Evolutionary conservation across 2,113 vertebrate species (phyloP), one percentile per base, ranked within the genome.

Genomic region (Prionailurus viverrinus): DNA sequence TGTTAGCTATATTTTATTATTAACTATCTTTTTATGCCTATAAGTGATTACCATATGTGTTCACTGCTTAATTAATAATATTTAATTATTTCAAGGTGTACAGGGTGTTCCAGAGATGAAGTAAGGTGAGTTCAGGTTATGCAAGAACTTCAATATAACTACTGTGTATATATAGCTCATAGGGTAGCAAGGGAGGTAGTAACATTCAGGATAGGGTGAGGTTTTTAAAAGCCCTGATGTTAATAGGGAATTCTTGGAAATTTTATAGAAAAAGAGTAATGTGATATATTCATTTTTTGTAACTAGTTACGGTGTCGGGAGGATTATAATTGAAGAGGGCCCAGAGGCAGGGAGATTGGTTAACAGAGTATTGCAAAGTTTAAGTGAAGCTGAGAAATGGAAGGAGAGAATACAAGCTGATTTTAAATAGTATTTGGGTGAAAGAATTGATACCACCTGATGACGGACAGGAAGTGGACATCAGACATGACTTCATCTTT

Each of bases 41-140:
- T 73, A 81, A 27, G 27, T 84, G 89, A 61, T 96, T 81, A 68
- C n/a, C 15, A 31, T 19, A 25, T 63, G 58, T 9, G 4, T 65
- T 97, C 65, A 73, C 14, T 88, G 13, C 31, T 94, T 95, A 31
- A 65, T 93, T 95, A 58, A 91, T 93, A 84, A 68, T 41, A 88
- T 51, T 94, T 83, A 69, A 86, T 33, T 73, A 81, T 84, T 89
- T 82, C 19, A 93, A 53, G 48, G 4, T 94, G 4, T 89, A 27
- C 94, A 61, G 58, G 58, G 23, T 95, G 18, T 85, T 81, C 19
- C 45, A 87, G 29, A 36, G 87, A 73, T 18, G 41, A 85, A 79
- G 29, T 29, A 58, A 69, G 9, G 41, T 58, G 29, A 94, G 23
- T 90, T 83, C 18, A 27, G 5, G 12, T 48, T 58, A 65, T 53